A percentile compares a stretch with the other conserved stretches of the same genome.
Evolutionary conservation across 2,113 vertebrate genomes (phyloP).

Genomic region (Atrichornis clamosus): DNA sequence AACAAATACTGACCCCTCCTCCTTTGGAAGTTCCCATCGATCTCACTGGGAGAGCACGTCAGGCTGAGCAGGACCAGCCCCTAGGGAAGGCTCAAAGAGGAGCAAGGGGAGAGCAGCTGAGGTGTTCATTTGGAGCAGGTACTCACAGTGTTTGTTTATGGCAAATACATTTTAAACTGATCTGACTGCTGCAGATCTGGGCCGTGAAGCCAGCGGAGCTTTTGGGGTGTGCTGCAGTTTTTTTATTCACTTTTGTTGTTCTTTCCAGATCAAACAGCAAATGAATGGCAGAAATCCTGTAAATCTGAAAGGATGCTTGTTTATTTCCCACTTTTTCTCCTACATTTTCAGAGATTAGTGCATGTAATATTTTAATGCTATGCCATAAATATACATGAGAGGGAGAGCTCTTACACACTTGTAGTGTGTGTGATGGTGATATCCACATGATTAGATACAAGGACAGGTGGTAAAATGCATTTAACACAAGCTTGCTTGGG

Average conservation of each 20-base stretch:
- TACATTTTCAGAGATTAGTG: slow-evolving; percentile 40
- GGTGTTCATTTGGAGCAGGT: neutral
- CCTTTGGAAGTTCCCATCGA: neutral
- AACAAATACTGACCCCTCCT: neutral
- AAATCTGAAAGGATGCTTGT: slow-evolving; percentile 28
- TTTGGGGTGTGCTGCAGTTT: neutral
- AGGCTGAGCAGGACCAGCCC: neutral
- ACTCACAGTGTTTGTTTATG: neutral
- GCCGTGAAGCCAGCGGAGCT: neutral
- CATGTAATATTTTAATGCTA: slow-evolving; percentile 30
- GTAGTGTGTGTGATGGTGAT: neutral
- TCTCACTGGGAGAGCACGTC: neutral
- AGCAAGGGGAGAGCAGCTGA: neutral
- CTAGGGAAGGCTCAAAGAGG: neutral
- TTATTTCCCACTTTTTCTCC: slow-evolving; percentile 35
- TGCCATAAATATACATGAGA: slow-evolving; percentile 39
- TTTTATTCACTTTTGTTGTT: neutral
- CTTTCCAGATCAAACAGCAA: slow-evolving; percentile 50
- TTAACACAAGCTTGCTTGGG: neutral
- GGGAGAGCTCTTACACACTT: neutral
- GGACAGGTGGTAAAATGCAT: neutral
- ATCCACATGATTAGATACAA: neutral
- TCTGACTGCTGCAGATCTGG: neutral
- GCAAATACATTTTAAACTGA: neutral
- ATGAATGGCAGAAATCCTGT: slow-evolving; percentile 35